Evolutionary conservation across 1,140 invertebrate genomes (phyloP).

Genomic region (Polypedilum vanderplanki): DNA sequence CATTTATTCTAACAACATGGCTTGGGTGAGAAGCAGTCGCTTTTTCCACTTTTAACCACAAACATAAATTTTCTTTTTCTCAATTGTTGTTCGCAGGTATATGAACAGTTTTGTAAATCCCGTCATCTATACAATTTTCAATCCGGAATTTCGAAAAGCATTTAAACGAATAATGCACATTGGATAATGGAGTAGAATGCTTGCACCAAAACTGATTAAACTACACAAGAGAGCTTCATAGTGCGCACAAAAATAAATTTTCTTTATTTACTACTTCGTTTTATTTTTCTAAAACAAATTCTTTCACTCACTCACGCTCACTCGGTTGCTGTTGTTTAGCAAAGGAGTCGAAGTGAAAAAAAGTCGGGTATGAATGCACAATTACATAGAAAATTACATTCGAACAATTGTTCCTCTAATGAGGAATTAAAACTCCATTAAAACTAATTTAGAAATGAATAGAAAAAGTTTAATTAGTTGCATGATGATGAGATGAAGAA

Average conservation of each 20-base stretch:
- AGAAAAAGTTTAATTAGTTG: too few species aligned
- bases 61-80: background rate
- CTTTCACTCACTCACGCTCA: too few species aligned
- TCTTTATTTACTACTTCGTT: background rate
- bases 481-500: too few species aligned
- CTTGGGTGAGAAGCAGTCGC: constrained; percentile 55
- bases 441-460: too few species aligned
- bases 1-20: constrained; percentile 95
- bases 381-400: too few species aligned
- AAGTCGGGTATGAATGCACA: too few species aligned
- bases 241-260: background rate
- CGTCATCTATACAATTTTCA: constrained; percentile 99
- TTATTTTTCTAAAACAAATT: background rate
- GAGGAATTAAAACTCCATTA: too few species aligned
- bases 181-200: constrained; percentile 40
- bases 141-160: constrained; percentile 97
- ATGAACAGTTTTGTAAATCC: constrained; percentile 98
- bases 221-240: background rate
- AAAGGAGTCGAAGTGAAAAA: too few species aligned
- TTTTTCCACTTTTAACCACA: background rate
- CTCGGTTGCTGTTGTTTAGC: too few species aligned
- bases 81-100: constrained; percentile 50
- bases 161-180: constrained; percentile 88
- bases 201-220: background rate
- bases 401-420: too few species aligned